Percentiles rank a stretch among this genome's conserved stretches.
These are phyloP conservation scores for Choloepus didactylus DNA, from an alignment of 2,797 vertebrate genomes.

Conservation along the genomic window DNA sequence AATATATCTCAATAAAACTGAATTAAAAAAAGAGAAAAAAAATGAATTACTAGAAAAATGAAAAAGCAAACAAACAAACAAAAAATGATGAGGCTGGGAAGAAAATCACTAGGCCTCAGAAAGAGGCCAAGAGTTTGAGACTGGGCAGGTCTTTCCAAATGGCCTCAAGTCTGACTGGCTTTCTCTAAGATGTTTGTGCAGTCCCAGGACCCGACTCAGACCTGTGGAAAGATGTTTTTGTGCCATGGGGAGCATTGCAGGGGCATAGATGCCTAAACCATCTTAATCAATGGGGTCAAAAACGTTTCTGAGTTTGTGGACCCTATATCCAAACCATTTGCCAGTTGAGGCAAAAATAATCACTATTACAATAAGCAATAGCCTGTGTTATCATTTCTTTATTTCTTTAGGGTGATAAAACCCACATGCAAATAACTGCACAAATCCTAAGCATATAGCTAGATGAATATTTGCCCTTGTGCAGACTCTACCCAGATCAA, in stretches of 20 bases:
- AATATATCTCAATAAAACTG: too few relatives aligned
- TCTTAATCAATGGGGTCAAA: neutral
- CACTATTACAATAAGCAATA: slow-evolving; percentile 9
- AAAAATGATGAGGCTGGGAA: neutral
- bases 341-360: neutral
- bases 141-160: neutral
- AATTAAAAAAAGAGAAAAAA: too few relatives aligned
- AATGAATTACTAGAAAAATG: too few relatives aligned
- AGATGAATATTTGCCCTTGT: neutral
- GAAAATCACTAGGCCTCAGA: neutral
- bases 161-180: rapidly evolving
- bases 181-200: neutral
- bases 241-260: rapidly evolving
- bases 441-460: neutral
- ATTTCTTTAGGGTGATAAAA: neutral
- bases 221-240: neutral
- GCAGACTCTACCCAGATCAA: neutral
- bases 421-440: neutral
- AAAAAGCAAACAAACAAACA: too few relatives aligned
- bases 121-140: rapidly evolving
- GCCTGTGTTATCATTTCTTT: neutral
- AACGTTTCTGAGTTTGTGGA: too few relatives aligned
- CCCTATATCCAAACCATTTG: neutral
- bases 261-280: neutral
- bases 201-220: too few relatives aligned